Base-by-base conservation (phyloP, 2,888 invertebrate genomes). In the Pachliopta kotzebuea region DNA sequence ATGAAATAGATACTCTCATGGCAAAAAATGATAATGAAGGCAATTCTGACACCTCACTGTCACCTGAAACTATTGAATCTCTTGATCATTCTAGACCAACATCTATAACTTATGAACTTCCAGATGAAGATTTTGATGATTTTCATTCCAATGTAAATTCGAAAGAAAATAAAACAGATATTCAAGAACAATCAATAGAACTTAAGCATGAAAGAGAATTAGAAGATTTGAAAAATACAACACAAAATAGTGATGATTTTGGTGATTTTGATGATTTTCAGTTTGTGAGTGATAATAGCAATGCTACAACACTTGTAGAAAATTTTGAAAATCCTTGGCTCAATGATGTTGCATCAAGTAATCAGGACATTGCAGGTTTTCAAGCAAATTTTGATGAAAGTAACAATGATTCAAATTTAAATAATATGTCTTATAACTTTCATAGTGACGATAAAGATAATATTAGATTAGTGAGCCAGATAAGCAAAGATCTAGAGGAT, bases 261-360 rank as follows among this genome's bases (percentile, higher is more conserved):
- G 91, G 85, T 55, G 90, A 92, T 73, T 92, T 93, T 82, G 88
- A 92, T 74, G 90, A 93, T 69, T 93, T 93, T 71, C 86, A 92
- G 76, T 86, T 86, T 74, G 81, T 79, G 20, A 76, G 70, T 67
- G 70, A 79, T 67, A 72, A 74, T 67, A 71, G 66, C 57, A 73
- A 75, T 49, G 63, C 68, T 59, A 68, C 69, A 63, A 71, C 69
- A 67, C 62, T 77, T 59, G 67, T 83, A 62, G 78, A 80, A 53
- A 75, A 69, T 69, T 73, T 73, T 77, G 80, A 79, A 62, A 85
- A 88, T 74, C 91, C 91, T 66, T 91, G 91, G 91, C 79, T 76
- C 50, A 84, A 70, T 71, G 74, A 76, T 69, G 73, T 69, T 21
- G 50, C 70, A 59, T 76, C 76, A 67, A 74, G 75, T 67, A 68